Base-by-base conservation (phyloP, 2,797 vertebrate genomes). In the Lycodopsis pacificus region DNA sequence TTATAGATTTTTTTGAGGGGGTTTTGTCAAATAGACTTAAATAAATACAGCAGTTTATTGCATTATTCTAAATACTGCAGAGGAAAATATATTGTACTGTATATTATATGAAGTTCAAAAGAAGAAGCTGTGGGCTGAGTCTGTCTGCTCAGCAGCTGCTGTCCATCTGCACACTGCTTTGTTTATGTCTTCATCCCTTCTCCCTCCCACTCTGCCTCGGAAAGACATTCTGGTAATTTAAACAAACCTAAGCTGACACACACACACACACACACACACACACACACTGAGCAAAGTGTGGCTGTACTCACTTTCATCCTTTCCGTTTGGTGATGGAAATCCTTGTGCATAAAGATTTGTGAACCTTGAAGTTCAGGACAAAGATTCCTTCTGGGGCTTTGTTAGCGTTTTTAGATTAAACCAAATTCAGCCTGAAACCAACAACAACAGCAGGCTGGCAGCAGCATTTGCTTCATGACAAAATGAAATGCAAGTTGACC, bases 101-200 rank as follows among this genome's bases (percentile, higher is more conserved):
- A 67, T 20, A 34, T 13, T 70, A 19, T 54, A 64, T 46, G 22
- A 59, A 4, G 42, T 13, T 67, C 22, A 54, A 46, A 20, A 30
- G 15, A 42, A 53, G 12, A 65, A 38, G 32, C 8, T 71, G 51
- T 22, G 25, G 30, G 54, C 40, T 17, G 11, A 64, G 11, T 73
- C 40, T 77, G 65, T 49, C 34, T 13, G 12, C 48, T 63, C 22
- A 46, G 67, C 89, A 89, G 87, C 84, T 88, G 89, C 56, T 27
- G 58, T 79, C 79, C 82, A 68, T 81, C 73, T 83, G 83, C 17
- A 15, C 73, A 56, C 76, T 77, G 49, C 63, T 87, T 64, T 87
- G 89, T 92, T 91, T 91, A 90, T 73, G 66, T 83, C 65, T 66
- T 59, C 40, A 2, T 65, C 25, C 71, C 76, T 70, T 74, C 59